phyloP scores from a whole-genome alignment of 2,888 invertebrate species.

The Seira ritae region DNA sequence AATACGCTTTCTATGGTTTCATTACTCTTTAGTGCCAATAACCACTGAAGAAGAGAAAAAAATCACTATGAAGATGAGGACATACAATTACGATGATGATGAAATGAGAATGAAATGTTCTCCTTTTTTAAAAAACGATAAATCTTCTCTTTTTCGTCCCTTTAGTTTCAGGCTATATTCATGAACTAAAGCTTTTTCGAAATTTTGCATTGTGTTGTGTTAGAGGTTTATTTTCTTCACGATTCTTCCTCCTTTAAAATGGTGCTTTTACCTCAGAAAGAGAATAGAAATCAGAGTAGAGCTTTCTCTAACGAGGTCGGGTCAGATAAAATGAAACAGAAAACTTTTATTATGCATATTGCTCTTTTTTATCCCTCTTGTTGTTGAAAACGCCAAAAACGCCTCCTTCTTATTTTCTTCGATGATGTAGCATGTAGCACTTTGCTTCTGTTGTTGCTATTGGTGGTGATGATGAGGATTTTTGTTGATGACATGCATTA shows the following conservation, averaged over 20 bases:
- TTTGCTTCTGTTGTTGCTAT: neutral
- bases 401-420: slow-evolving; percentile 16
- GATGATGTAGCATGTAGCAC: neutral
- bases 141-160: slow-evolving; percentile 3
- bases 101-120: slow-evolving; percentile 40
- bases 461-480: neutral
- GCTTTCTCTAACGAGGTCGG: slow-evolving; percentile 45
- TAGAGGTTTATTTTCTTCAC: neutral
- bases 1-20: slow-evolving; percentile 49
- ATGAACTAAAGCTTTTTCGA: no score
- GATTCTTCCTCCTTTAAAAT: slow-evolving; percentile 8
- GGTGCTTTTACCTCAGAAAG: neutral
- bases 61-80: neutral
- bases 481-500: slow-evolving; percentile 18
- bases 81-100: slow-evolving; percentile 25
- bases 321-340: slow-evolving; percentile 33
- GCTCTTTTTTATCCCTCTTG: neutral
- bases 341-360: neutral
- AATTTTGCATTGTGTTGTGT: neutral
- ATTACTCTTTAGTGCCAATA: slow-evolving; percentile 39
- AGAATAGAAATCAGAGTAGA: slow-evolving; percentile 14
- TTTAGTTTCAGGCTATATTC: neutral
- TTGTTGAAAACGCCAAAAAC: slow-evolving; percentile 17
- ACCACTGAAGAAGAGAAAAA: neutral
- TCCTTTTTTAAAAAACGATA: slow-evolving; percentile 43